These are phyloP conservation scores for Felis catus DNA, from an alignment of 2,113 vertebrate genomes.

Conservation along the genomic window F.catus_Fca126_mat1.0 CM031419.1:174288001-174288500, in stretches of 20 bases:
- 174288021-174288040: conserved; percentile 6
- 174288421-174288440: neutral
- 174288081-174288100: neutral
- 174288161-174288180: neutral
- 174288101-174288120: neutral
- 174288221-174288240: conserved; percentile 31
- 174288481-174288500: neutral
- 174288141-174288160: neutral
- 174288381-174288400: conserved; percentile 66
- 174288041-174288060: neutral
- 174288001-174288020: neutral
- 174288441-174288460: neutral
- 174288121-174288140: neutral
- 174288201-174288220: neutral
- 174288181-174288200: conserved; percentile 44
- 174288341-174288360: conserved; percentile 78
- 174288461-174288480: neutral
- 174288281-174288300: conserved; percentile 79
- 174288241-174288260: conserved; percentile 59
- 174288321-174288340: conserved; percentile 83
- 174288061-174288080: neutral
- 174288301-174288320: conserved; percentile 80
- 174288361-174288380: conserved; percentile 57
- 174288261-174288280: conserved; percentile 70
- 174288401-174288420: neutral